Conservation (phyloP, 2,888 invertebrate species). For the Hartigia nigra region DNA sequence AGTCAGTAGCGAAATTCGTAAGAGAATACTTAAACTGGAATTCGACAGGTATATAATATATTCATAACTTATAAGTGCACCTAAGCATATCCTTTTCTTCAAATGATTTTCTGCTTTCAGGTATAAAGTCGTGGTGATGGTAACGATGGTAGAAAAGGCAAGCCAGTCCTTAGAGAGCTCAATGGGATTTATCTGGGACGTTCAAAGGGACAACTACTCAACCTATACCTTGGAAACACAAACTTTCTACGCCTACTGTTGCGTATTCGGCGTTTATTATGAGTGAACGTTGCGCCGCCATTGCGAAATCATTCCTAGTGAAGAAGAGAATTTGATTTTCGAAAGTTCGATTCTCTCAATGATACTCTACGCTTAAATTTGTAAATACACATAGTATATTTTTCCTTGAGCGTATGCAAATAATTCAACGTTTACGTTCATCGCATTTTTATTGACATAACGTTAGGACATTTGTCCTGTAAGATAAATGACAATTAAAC, state of each 20-base stretch:
- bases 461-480: too few relatives aligned
- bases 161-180: constrained; percentile 74
- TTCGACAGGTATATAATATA: constrained; percentile 72
- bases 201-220: constrained; percentile 73
- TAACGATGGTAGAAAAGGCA: constrained; percentile 76
- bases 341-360: constrained; percentile 1
- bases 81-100: background rate
- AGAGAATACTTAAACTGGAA: constrained; percentile 73
- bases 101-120: constrained; percentile 65
- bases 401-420: background rate
- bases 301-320: background rate
- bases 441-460: background rate
- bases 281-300: constrained; percentile 67
- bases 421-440: background rate
- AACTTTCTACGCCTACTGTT: constrained; percentile 73
- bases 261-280: constrained; percentile 77
- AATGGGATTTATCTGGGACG: constrained; percentile 78
- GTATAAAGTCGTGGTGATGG: constrained; percentile 74
- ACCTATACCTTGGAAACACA: constrained; percentile 73
- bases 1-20: constrained; percentile 72
- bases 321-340: constrained; percentile 6
- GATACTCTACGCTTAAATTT: background rate
- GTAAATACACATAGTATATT: background rate
- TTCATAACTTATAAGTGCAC: constrained; percentile 39
- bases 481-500: too few relatives aligned